Evolutionary conservation across 2,113 vertebrate species (phyloP).

Genomic region (Plectropomus leopardus): DNA sequence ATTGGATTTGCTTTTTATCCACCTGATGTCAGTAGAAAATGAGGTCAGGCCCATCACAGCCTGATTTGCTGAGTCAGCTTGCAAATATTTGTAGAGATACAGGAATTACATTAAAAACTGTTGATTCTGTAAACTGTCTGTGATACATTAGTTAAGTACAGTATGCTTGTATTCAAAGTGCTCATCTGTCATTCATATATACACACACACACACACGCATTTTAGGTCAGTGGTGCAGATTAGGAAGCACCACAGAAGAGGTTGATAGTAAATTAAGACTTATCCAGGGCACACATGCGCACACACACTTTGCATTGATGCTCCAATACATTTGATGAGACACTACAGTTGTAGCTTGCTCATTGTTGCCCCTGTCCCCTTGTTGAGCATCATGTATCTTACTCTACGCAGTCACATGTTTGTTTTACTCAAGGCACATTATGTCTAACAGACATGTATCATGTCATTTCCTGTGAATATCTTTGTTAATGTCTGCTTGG

Average conservation of each 20-base stretch:
- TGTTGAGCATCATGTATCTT: background rate
- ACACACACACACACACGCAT: background rate
- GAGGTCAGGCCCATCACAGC: constrained; percentile 34
- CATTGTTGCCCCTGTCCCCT: background rate
- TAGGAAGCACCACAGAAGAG: background rate
- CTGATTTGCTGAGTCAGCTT: constrained; percentile 48
- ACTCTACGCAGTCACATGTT: background rate
- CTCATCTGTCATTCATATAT: background rate
- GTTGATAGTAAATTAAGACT: constrained; percentile 9
- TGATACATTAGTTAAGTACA: background rate
- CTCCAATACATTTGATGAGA: background rate
- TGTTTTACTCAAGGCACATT: background rate
- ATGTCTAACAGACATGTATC: constrained; percentile 16
- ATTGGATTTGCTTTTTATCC: constrained; percentile 24
- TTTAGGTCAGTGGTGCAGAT: constrained; percentile 14
- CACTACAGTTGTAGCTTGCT: background rate
- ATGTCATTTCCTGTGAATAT: constrained; percentile 22
- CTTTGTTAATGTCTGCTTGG: background rate
- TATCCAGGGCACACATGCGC: background rate
- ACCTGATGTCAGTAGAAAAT: constrained; percentile 44
- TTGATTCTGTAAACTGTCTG: background rate
- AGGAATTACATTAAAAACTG: constrained; percentile 2
- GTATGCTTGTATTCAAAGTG: background rate
- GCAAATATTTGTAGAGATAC: background rate
- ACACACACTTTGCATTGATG: background rate